These are phyloP conservation scores for Melolontha melolontha DNA, from an alignment of 2,888 invertebrate species.

Conservation along the genomic window DNA sequence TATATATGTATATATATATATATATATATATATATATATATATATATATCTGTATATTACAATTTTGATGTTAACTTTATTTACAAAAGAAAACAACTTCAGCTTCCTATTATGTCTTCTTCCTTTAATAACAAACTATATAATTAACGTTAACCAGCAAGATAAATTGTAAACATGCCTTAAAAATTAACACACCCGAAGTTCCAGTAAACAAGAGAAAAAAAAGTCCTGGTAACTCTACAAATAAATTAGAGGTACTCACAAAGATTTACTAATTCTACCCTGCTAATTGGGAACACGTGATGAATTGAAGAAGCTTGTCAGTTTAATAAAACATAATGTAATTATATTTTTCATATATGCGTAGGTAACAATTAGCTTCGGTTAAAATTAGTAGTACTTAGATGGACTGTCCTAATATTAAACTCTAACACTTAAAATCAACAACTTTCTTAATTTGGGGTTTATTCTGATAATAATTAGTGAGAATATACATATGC, in stretches of 20 bases:
- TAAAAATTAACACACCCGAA: slow-evolving; percentile 35
- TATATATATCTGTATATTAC: too few species aligned
- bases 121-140: slow-evolving; percentile 19
- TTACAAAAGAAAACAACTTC: slow-evolving; percentile 29
- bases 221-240: slow-evolving; percentile 11
- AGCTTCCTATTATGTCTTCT: slow-evolving; percentile 26
- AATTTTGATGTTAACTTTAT: slow-evolving; percentile 19
- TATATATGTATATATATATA: too few species aligned
- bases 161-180: slow-evolving; percentile 38
- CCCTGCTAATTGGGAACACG: slow-evolving; percentile 36
- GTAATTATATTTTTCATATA: slow-evolving; percentile 20
- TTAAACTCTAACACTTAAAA: slow-evolving; percentile 26
- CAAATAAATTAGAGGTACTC: slow-evolving; percentile 32
- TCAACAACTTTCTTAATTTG: slow-evolving; percentile 23
- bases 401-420: slow-evolving; percentile 33
- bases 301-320: slow-evolving; percentile 32
- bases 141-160: slow-evolving; percentile 35
- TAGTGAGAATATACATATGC: neutral
- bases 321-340: slow-evolving; percentile 27
- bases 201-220: slow-evolving; percentile 23
- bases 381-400: slow-evolving; percentile 33
- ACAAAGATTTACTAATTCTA: slow-evolving; percentile 35
- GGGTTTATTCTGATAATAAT: slow-evolving; percentile 21
- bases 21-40: too few species aligned
- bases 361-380: slow-evolving; percentile 17